These are phyloP conservation scores for Kryptolebias marmoratus DNA, from an alignment of 2,113 vertebrate species.

Conservation along the genomic window DNA sequence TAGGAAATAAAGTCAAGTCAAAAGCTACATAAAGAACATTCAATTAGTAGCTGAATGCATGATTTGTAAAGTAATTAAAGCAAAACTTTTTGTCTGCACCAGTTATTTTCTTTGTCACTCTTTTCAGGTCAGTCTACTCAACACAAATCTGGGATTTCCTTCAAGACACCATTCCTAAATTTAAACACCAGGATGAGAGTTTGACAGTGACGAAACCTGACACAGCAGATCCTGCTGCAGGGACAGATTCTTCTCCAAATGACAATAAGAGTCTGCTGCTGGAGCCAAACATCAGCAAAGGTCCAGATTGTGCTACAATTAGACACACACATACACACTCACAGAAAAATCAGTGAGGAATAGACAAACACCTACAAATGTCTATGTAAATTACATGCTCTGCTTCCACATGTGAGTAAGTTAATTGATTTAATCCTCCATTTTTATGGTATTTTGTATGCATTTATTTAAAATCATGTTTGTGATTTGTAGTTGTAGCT, in stretches of 20 bases:
- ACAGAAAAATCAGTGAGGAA: conserved; percentile 8
- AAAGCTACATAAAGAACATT: neutral
- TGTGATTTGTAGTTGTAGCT: neutral
- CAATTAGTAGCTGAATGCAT: neutral
- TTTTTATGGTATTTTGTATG: conserved; percentile 26
- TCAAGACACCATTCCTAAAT: conserved; percentile 82
- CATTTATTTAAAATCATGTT: conserved; percentile 10
- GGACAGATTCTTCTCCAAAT: conserved; percentile 51
- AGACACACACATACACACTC: conserved; percentile 16
- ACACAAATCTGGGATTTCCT: conserved; percentile 87
- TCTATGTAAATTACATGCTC: conserved; percentile 43
- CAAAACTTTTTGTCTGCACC: conserved; percentile 5
- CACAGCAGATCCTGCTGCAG: conserved; percentile 43
- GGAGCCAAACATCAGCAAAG: conserved; percentile 72
- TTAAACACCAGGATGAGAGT: conserved; percentile 74
- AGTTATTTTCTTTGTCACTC: conserved; percentile 7
- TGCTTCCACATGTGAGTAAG: conserved; percentile 45
- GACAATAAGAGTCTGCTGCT: conserved; percentile 59
- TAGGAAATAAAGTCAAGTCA: too few relatives aligned
- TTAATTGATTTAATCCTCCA: conserved; percentile 36
- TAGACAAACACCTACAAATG: conserved; percentile 9
- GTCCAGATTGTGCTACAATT: conserved; percentile 57
- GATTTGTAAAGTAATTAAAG: neutral
- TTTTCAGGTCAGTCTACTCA: conserved; percentile 74
- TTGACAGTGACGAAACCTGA: conserved; percentile 55